A percentile compares a stretch with the other conserved stretches of the same genome.
Evolutionary conservation across 2,888 invertebrate genomes (phyloP).

Genomic region (Notodromas monacha): DNA sequence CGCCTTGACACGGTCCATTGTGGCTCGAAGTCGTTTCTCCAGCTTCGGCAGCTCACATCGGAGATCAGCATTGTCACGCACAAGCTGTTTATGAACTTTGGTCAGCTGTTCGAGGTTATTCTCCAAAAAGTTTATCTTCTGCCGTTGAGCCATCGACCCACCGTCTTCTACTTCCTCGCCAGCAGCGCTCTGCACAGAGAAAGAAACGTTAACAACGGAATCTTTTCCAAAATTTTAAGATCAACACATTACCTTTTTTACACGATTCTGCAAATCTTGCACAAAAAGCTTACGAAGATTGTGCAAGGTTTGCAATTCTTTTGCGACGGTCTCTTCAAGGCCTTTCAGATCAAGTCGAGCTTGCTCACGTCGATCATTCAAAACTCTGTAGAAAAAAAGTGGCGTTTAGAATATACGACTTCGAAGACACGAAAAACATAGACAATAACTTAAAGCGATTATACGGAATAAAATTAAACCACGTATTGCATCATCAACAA

Average conservation of each 20-base stretch:
- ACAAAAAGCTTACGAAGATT: conserved; percentile 92
- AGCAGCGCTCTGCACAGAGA: conserved; percentile 12
- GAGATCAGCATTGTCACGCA: conserved; percentile 93
- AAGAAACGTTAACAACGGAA: too few species aligned
- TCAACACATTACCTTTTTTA: conserved; percentile 26
- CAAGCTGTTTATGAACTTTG: conserved; percentile 77
- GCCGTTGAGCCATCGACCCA: conserved; percentile 85
- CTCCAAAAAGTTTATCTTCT: conserved; percentile 96
- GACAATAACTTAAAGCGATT: too few species aligned
- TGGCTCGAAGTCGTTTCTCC: conserved; percentile 82
- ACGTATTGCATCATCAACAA: too few species aligned
- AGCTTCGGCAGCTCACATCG: conserved; percentile 94
- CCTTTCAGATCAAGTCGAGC: conserved; percentile 75
- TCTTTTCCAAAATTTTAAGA: too few species aligned
- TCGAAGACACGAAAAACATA: too few species aligned
- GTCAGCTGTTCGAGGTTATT: conserved; percentile 96
- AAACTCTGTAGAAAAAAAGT: conserved; percentile 20
- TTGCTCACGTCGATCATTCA: conserved; percentile 81
- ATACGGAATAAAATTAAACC: too few species aligned
- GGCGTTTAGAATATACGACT: too few species aligned
- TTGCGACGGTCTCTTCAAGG: conserved; percentile 74
- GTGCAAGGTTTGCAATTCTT: conserved; percentile 90
- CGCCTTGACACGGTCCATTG: conserved; percentile 93
- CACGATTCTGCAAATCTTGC: conserved; percentile 59
- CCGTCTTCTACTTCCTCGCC: conserved; percentile 62